These are phyloP conservation scores for Myotis daubentonii DNA, from an alignment of 2,797 vertebrate genomes.

Conservation along the genomic window DNA sequence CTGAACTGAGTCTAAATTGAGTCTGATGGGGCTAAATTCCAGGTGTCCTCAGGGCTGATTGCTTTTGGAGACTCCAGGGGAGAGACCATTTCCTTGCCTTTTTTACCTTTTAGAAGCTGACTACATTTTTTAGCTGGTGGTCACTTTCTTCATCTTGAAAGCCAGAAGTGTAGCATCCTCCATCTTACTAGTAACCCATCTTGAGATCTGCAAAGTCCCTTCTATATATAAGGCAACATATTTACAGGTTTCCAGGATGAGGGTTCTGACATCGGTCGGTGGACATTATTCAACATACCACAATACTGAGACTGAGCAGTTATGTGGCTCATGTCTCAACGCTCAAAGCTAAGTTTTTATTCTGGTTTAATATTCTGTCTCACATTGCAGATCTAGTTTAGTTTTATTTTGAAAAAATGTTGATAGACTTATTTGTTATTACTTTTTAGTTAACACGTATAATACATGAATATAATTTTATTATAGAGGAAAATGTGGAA, in stretches of 20 bases:
- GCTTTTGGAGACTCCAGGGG: neutral
- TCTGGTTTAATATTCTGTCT: neutral
- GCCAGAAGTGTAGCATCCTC: neutral
- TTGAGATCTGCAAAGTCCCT: neutral
- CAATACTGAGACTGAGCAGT: neutral
- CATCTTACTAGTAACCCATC: neutral
- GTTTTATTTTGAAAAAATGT: slow-evolving; percentile 4
- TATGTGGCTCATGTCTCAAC: neutral
- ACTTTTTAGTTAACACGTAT: neutral
- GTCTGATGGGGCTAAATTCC: neutral
- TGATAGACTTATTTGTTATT: neutral
- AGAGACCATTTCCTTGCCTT: neutral
- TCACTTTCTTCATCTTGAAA: neutral
- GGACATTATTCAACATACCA: neutral
- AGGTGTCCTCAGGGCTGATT: neutral
- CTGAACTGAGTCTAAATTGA: neutral
- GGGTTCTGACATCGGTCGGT: neutral
- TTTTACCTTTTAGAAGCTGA: neutral
- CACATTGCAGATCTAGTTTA: neutral
- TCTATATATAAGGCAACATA: neutral
- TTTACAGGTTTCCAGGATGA: neutral
- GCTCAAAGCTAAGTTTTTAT: neutral
- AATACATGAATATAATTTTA: neutral
- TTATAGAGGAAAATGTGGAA: neutral
- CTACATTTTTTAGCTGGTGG: neutral